Percentiles rank a stretch among this genome's conserved stretches.
These are phyloP conservation scores for Drosophila carrolli DNA, from an alignment of 1,140 invertebrate species.

Conservation along the genomic window DNA sequence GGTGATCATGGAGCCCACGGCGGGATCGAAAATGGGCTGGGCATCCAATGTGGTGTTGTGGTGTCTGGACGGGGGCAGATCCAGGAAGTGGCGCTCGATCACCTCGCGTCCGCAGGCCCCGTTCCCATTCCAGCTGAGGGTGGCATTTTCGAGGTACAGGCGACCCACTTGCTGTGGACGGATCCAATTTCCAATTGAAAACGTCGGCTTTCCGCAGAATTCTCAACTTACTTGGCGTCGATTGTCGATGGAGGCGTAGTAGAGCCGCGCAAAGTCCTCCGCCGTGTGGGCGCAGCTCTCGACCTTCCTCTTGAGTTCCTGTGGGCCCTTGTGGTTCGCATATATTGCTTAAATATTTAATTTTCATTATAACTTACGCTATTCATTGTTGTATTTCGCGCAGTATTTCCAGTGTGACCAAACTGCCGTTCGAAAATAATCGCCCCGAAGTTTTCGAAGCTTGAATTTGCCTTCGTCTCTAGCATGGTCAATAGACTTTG, in stretches of 20 bases:
- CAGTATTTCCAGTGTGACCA: no score
- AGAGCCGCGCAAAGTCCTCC: constrained; percentile 92
- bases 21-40: constrained; percentile 86
- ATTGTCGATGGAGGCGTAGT: constrained; percentile 93
- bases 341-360: neutral
- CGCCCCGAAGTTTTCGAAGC: no score
- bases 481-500: neutral
- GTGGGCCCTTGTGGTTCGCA: neutral
- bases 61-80: constrained; percentile 86
- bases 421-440: no score
- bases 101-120: constrained; percentile 89
- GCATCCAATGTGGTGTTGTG: no score
- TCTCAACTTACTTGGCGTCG: constrained; percentile 89
- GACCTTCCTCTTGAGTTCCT: constrained; percentile 85
- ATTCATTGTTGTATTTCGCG: constrained; percentile 9
- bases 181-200: constrained; percentile 5
- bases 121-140: constrained; percentile 95
- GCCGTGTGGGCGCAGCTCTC: constrained; percentile 91
- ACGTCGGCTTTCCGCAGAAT: neutral
- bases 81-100: constrained; percentile 92
- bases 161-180: constrained; percentile 88
- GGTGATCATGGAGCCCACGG: no score
- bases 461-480: neutral
- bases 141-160: constrained; percentile 92
- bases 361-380: neutral